Conservation (phyloP, 2,888 invertebrate species). For the Lordiphosa fenestrarum region DNA sequence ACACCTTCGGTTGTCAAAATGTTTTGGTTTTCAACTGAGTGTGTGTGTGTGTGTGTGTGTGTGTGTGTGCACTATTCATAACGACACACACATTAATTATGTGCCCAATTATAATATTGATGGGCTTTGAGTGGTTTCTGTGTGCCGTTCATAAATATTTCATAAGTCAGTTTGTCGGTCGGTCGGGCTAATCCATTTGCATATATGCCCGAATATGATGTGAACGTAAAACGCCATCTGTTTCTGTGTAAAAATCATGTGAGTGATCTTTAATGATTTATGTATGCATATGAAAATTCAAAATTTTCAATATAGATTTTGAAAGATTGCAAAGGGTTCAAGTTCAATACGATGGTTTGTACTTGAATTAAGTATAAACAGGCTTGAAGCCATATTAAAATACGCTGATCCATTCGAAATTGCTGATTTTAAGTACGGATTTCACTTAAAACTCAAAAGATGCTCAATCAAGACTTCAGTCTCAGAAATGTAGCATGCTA, state of each 20-base stretch:
- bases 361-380: no score
- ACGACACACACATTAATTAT: conserved; percentile 29
- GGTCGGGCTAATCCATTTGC: conserved; percentile 16
- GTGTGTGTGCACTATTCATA: not conserved
- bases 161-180: conserved; percentile 30
- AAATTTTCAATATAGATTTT: not conserved
- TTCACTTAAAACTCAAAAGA: no score
- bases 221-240: no score
- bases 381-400: no score
- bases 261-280: not conserved
- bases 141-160: conserved; percentile 48
- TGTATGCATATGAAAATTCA: not conserved
- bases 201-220: not conserved
- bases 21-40: not conserved
- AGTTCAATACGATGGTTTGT: no score
- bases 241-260: no score
- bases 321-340: no score
- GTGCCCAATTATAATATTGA: conserved; percentile 46
- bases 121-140: conserved; percentile 24
- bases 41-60: not conserved
- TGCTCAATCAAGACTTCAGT: no score
- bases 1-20: conserved; percentile 24
- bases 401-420: no score
- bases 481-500: no score
- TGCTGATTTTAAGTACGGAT: no score